A percentile compares a stretch with the other conserved stretches of the same genome.
Evolutionary conservation across 1,140 invertebrate species (phyloP).

Genomic region (Calephelis nemesis): DNA sequence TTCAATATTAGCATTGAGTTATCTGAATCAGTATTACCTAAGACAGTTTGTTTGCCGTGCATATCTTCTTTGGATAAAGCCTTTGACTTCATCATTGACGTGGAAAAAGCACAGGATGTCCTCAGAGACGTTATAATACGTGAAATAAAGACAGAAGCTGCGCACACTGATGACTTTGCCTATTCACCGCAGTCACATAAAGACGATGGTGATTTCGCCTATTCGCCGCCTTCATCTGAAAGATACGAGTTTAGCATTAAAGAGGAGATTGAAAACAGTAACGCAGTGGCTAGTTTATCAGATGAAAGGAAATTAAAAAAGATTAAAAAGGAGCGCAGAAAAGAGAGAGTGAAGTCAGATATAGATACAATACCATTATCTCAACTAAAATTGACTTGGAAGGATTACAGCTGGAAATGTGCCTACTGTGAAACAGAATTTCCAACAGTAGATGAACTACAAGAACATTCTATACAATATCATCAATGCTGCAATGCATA

Average conservation of each 20-base stretch:
- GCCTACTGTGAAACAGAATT: conserved; percentile 53
- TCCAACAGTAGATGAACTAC: conserved; percentile 42
- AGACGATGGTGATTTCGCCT: conserved; percentile 20
- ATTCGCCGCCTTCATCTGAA: background rate
- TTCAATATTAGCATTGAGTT: conserved; percentile 32
- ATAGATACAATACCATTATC: conserved; percentile 27
- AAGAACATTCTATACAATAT: conserved; percentile 43
- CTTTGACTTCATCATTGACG: conserved; percentile 46
- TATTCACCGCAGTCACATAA: background rate
- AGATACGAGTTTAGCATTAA: conserved; percentile 25
- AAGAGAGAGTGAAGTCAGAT: conserved; percentile 1
- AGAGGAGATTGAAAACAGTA: conserved; percentile 19
- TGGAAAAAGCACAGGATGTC: conserved; percentile 50
- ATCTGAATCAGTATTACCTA: conserved; percentile 39
- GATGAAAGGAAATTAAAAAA: conserved; percentile 13
- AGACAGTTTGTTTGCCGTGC: conserved; percentile 56
- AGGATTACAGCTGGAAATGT: conserved; percentile 56
- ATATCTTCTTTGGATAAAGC: conserved; percentile 46
- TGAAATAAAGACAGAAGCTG: conserved; percentile 31
- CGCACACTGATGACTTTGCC: conserved; percentile 18
- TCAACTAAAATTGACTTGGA: conserved; percentile 41
- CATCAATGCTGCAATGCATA: conserved; percentile 49
- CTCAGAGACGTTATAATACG: conserved; percentile 33
- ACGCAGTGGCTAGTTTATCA: background rate
- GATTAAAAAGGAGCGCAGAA: conserved; percentile 20